A percentile compares a stretch with the other conserved stretches of the same genome.
These are phyloP conservation scores for Muntiacus muntjak DNA, from an alignment of 2,113 vertebrate genomes.

Conservation along the genomic window DNA sequence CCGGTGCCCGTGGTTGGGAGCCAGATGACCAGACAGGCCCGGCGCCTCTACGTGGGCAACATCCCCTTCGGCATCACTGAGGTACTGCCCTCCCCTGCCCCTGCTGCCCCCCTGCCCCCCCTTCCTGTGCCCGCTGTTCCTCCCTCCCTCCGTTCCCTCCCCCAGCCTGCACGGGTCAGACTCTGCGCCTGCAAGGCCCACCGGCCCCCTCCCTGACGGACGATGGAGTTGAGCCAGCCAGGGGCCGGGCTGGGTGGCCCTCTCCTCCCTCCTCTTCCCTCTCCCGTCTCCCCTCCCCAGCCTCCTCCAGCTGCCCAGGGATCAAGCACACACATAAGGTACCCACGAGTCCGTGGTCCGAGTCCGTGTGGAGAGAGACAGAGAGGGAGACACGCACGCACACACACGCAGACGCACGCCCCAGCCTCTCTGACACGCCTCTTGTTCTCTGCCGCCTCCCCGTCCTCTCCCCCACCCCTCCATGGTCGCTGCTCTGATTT, in stretches of 20 bases:
- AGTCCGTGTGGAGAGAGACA: conserved; percentile 63
- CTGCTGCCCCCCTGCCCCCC: neutral
- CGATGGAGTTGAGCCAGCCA: conserved; percentile 75
- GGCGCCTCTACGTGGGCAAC: conserved; percentile 93
- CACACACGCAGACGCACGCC: conserved; percentile 44
- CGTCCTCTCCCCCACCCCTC: conserved; percentile 48
- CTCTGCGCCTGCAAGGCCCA: conserved; percentile 72
- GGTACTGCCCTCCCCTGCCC: conserved; percentile 74
- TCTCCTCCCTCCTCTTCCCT: conserved; percentile 49
- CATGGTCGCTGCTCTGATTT: conserved; percentile 69
- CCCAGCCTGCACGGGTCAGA: conserved; percentile 71
- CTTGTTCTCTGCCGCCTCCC: conserved; percentile 66
- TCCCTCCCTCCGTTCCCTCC: conserved; percentile 9
- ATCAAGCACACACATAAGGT: conserved; percentile 35
- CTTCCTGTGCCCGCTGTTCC: neutral
- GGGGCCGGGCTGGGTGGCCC: conserved; percentile 76
- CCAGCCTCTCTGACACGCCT: conserved; percentile 53
- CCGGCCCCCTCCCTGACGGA: conserved; percentile 75
- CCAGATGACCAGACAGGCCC: conserved; percentile 94
- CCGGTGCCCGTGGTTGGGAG: conserved; percentile 94
- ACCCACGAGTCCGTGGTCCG: neutral
- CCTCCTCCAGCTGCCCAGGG: conserved; percentile 61
- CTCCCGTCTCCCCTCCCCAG: conserved; percentile 49
- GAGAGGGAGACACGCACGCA: conserved; percentile 54
- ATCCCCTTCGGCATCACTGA: conserved; percentile 96